A percentile compares a stretch with the other conserved stretches of the same genome.
Evolutionary conservation across 2,797 vertebrate species (phyloP).

Genomic region (Pelobates cultripes): DNA sequence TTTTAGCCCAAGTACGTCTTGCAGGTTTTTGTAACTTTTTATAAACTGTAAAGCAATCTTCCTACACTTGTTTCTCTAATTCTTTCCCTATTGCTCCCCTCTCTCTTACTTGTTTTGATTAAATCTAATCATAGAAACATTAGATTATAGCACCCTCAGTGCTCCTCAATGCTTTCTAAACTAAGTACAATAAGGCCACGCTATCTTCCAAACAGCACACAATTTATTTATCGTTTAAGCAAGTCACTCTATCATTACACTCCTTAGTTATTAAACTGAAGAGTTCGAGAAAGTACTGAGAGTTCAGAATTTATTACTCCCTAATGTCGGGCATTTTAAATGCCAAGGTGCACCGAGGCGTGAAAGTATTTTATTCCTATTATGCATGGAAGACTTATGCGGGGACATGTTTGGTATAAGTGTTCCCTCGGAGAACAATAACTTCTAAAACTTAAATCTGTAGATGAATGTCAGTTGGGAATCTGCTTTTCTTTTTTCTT

Average conservation of each 20-base stretch:
- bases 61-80: too few species aligned
- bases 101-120: too few species aligned
- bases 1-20: too few species aligned
- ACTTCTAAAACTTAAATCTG: slow-evolving; percentile 17
- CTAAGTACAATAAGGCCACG: too few species aligned
- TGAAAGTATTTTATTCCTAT: slow-evolving; percentile 6
- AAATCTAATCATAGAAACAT: too few species aligned
- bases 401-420: neutral
- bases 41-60: too few species aligned
- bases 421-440: slow-evolving; percentile 11
- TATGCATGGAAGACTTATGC: slow-evolving; percentile 4
- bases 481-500: slow-evolving; percentile 1
- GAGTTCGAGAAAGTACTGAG: neutral
- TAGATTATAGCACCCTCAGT: too few species aligned
- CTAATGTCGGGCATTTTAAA: neutral
- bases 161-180: too few species aligned
- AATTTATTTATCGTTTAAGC: too few species aligned
- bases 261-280: neutral
- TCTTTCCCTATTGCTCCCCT: too few species aligned
- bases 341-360: neutral
- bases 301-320: neutral
- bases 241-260: neutral
- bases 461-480: slow-evolving; percentile 24
- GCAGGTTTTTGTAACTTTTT: too few species aligned
- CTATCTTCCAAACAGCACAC: too few species aligned